These are phyloP conservation scores for Camponotus pennsylvanicus DNA, from an alignment of 1,140 invertebrate genomes.

Conservation along the genomic window DNA sequence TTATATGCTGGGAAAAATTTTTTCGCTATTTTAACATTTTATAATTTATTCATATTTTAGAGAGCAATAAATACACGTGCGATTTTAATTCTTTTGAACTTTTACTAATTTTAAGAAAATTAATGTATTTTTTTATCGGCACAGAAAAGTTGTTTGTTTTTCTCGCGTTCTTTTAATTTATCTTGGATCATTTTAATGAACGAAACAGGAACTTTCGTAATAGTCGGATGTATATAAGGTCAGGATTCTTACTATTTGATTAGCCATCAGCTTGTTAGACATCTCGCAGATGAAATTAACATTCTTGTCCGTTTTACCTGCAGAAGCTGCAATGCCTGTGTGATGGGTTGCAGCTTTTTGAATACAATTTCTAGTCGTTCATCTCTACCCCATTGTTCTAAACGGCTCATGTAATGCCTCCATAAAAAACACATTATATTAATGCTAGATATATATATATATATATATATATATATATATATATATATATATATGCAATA, in stretches of 20 bases:
- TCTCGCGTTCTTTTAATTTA: conserved; percentile 89
- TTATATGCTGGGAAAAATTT: not conserved
- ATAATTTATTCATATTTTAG: not conserved
- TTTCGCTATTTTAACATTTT: not conserved
- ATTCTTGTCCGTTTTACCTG: conserved; percentile 96
- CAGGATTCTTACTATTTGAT: conserved; percentile 95
- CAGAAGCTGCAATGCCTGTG: conserved; percentile 97
- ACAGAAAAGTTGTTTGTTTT: conserved; percentile 85
- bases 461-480: not conserved
- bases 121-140: not conserved
- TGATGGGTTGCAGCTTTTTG: conserved; percentile 94
- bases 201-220: conserved; percentile 93
- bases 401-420: conserved; percentile 95
- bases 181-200: conserved; percentile 96
- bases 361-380: conserved; percentile 81
- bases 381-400: conserved; percentile 97
- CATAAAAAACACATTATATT: not conserved
- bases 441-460: not conserved
- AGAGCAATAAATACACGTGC: not conserved
- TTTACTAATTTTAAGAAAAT: not conserved
- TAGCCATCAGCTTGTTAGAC: conserved; percentile 94
- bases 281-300: conserved; percentile 96
- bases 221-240: conserved; percentile 97
- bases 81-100: not conserved
- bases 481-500: not conserved